A percentile compares a stretch with the other conserved stretches of the same genome.
These are phyloP conservation scores for Crepidodera aurea DNA, from an alignment of 2,888 invertebrate species.

Conservation along the genomic window DNA sequence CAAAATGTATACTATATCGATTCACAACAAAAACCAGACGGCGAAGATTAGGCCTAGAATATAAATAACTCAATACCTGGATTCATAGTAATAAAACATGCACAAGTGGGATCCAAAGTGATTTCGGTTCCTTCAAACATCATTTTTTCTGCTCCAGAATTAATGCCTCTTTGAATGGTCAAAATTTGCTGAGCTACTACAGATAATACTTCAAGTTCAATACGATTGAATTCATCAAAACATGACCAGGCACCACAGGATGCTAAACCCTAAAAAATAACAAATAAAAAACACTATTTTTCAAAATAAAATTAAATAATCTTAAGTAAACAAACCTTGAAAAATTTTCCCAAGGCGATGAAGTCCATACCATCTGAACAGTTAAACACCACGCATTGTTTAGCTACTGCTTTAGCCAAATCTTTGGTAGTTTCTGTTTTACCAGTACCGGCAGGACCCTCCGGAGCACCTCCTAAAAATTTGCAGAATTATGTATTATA, in stretches of 20 bases:
- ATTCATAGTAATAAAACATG: constrained; percentile 83
- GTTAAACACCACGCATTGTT: constrained; percentile 89
- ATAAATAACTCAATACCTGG: no score
- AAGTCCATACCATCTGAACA: constrained; percentile 88
- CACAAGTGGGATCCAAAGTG: constrained; percentile 77
- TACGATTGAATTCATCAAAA: constrained; percentile 86
- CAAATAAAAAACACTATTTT: no score
- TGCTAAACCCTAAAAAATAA: no score
- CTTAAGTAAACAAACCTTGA: no score
- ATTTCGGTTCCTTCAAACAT: constrained; percentile 82
- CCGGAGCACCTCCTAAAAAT: no score
- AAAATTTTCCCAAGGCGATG: constrained; percentile 86
- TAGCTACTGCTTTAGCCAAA: constrained; percentile 89
- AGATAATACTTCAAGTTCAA: constrained; percentile 69
- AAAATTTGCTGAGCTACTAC: constrained; percentile 88
- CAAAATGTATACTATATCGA: no score
- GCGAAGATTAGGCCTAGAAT: no score
- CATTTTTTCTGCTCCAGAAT: constrained; percentile 71
- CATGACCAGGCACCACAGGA: constrained; percentile 88
- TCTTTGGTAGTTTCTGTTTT: constrained; percentile 94
- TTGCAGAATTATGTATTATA: no score
- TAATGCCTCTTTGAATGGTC: constrained; percentile 79
- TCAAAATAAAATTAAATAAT: no score
- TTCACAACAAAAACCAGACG: no score
- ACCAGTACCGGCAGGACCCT: constrained; percentile 87